A percentile compares a stretch with the other conserved stretches of the same genome.
Evolutionary conservation across 2,797 vertebrate genomes (phyloP).

Genomic region (Rhincodon typus): DNA sequence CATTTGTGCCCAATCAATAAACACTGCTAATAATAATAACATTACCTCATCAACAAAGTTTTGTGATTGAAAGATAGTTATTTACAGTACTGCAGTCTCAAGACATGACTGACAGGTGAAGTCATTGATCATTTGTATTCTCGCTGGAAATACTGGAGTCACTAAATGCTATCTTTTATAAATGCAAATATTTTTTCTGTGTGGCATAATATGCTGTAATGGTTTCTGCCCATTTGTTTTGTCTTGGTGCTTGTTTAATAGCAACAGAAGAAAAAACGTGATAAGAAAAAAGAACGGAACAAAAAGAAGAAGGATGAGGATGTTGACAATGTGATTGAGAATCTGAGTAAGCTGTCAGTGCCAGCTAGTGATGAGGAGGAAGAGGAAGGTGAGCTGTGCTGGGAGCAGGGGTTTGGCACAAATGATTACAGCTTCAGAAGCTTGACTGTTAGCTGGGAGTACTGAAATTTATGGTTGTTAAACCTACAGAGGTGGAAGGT

Average conservation of each 20-base stretch:
- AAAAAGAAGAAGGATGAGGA: conserved; percentile 55
- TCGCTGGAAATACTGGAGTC: not conserved
- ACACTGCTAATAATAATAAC: no score
- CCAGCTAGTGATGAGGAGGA: conserved; percentile 71
- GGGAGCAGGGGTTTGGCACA: not conserved
- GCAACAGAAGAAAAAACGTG: conserved; percentile 74
- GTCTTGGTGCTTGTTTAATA: conserved; percentile 38
- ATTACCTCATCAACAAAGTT: not conserved
- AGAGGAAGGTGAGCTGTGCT: conserved; percentile 40
- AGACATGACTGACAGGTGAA: not conserved
- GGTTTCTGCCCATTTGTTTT: not conserved
- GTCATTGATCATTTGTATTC: not conserved
- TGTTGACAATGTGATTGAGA: conserved; percentile 64
- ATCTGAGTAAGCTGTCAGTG: conserved; percentile 73
- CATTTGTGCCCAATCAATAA: no score
- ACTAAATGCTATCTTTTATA: not conserved
- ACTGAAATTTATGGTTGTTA: not conserved
- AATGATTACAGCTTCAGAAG: not conserved
- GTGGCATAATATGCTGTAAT: not conserved
- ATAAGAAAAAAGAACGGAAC: conserved; percentile 62
- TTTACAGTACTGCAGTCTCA: not conserved
- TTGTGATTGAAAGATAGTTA: not conserved
- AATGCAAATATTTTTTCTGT: not conserved
- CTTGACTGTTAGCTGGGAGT: not conserved
- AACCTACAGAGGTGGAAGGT: not conserved